These are phyloP conservation scores for Crypturellus undulatus DNA, from an alignment of 2,113 vertebrate genomes.

Conservation along the genomic window DNA sequence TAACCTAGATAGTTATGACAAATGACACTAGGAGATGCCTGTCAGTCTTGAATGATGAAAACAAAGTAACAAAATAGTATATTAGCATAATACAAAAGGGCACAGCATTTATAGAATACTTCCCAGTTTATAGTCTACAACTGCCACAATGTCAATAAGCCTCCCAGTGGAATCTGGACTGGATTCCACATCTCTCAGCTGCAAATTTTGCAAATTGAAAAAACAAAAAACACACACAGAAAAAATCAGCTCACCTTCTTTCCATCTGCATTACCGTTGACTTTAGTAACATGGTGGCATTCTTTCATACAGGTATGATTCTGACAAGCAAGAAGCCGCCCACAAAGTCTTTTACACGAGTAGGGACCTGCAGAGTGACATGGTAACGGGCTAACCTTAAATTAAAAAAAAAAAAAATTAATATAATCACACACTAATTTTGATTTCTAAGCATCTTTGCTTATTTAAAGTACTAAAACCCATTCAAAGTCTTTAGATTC, in stretches of 20 bases:
- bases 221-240: not conserved
- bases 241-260: constrained; percentile 71
- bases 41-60: not conserved
- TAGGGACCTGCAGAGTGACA: constrained; percentile 83
- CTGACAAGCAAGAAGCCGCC: constrained; percentile 80
- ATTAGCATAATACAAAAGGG: not conserved
- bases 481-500: not conserved
- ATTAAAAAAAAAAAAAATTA: not conserved
- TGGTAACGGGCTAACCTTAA: constrained; percentile 81
- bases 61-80: not conserved
- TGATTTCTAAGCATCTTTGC: not conserved
- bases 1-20: not conserved
- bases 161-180: not conserved
- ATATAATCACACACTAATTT: not conserved
- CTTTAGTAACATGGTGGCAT: constrained; percentile 81
- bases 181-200: not conserved
- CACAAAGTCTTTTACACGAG: constrained; percentile 85
- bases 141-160: not conserved
- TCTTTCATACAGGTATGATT: constrained; percentile 86
- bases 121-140: not conserved
- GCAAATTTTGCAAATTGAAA: not conserved
- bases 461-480: not conserved
- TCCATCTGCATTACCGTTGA: constrained; percentile 8
- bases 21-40: not conserved
- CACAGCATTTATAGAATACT: not conserved